Evolutionary conservation across 2,888 invertebrate species (phyloP).

Genomic region (Tachystola acroxantha): DNA sequence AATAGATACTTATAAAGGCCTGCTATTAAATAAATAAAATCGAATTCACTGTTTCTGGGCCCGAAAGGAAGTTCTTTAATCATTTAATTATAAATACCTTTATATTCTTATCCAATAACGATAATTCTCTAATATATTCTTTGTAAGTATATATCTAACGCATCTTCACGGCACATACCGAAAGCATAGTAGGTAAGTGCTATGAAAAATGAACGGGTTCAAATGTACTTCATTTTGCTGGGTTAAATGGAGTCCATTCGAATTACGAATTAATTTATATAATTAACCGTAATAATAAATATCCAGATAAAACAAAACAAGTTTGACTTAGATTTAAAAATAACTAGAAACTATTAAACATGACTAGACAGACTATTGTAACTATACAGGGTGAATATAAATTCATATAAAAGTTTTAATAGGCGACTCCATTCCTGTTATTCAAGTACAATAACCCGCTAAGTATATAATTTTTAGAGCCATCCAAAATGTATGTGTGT

Average conservation of each 20-base stretch:
- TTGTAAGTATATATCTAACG: slow-evolving; percentile 37
- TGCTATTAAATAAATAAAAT: slow-evolving; percentile 33
- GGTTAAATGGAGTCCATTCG: slow-evolving; percentile 64
- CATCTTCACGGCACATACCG: slow-evolving; percentile 27
- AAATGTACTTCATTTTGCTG: slow-evolving; percentile 67
- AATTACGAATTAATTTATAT: slow-evolving; percentile 16
- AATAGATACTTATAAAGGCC: slow-evolving; percentile 53
- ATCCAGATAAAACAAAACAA: no score
- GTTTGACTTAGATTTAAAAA: no score
- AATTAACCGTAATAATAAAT: no score
- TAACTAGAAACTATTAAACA: slow-evolving; percentile 9
- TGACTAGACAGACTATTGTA: no score
- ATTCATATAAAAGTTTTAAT: no score
- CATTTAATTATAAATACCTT: slow-evolving; percentile 35
- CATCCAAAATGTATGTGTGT: no score
- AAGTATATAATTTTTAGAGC: no score
- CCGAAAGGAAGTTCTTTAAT: slow-evolving; percentile 47
- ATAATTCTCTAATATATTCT: slow-evolving; percentile 50
- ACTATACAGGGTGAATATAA: no score
- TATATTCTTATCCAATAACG: slow-evolving; percentile 43
- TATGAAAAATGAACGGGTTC: slow-evolving; percentile 27
- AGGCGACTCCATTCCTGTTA: no score
- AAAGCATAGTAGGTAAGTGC: slow-evolving; percentile 20
- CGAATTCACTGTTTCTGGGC: slow-evolving; percentile 40
- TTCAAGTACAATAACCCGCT: no score